Evolutionary conservation across 1,140 invertebrate species (phyloP).

Genomic region (Drosophila tani): DNA sequence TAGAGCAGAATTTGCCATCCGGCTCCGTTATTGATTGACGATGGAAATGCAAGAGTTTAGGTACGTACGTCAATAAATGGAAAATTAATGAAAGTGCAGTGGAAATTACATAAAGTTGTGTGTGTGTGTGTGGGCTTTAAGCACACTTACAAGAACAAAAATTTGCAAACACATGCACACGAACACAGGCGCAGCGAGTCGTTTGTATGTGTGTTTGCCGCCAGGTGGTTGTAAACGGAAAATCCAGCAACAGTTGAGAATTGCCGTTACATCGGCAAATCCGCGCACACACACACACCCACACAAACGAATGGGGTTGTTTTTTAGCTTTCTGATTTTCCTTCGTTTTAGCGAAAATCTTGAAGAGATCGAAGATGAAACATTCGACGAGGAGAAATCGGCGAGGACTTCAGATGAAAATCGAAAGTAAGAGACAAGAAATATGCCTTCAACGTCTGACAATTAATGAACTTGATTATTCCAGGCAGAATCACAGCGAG

Average conservation of each 20-base stretch:
- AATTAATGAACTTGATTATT: neutral
- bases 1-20: neutral
- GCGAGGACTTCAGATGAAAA: constrained; percentile 88
- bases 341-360: constrained; percentile 86
- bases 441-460: neutral
- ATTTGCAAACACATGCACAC: constrained; percentile 16
- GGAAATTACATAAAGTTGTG: constrained; percentile 41
- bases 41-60: constrained; percentile 56
- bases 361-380: constrained; percentile 87
- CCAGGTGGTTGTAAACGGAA: constrained; percentile 31
- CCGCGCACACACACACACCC: neutral
- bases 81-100: constrained; percentile 13
- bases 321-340: neutral
- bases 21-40: neutral
- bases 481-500: constrained; percentile 96
- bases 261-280: constrained; percentile 42
- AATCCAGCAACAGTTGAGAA: constrained; percentile 66
- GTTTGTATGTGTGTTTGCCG: constrained; percentile 32
- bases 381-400: constrained; percentile 87
- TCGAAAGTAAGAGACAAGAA: constrained; percentile 87
- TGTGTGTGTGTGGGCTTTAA: constrained; percentile 22
- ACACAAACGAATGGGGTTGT: constrained; percentile 49
- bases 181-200: constrained; percentile 5
- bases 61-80: constrained; percentile 29
- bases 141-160: constrained; percentile 10